Base-by-base conservation (phyloP, 1,140 invertebrate species). In the Temnothorax longispinosus region DNA sequence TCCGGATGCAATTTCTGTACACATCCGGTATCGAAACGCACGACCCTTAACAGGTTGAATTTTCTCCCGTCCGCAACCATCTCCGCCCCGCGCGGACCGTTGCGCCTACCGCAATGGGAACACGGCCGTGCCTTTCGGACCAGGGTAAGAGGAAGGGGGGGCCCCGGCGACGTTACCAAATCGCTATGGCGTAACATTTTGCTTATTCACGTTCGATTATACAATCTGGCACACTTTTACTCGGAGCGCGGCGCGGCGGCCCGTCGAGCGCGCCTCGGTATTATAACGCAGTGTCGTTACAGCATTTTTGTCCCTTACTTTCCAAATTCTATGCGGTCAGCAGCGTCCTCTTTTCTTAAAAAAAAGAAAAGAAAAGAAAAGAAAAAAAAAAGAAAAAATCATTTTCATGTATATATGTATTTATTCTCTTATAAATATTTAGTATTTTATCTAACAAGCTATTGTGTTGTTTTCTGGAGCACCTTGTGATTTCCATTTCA, bases 171-270 rank as follows among this genome's bases (percentile, higher is more conserved):
- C 93, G 94, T 95, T 95, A 95, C 94, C 94, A 95, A 95, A 95
- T 95, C 93, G 92, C 88, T 93, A 93, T 95, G 95, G 94, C 94
- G 95, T 94, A 95, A 95, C 94, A 93, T 94, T 95, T 95, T 94
- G 95, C 95, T 95, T 95, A 95, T 95, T 95, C 95, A 95, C 93
- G 94, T 95, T 95, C 94, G 94, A 95, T 95, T 95, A 95, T 95
- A 95, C 95, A 95, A 95, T 95, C 94, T 94, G 94, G 93, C 95
- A 95, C 94, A 95, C 95, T 95, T 95, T 95, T 95, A 95, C 94
- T 90, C 85, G 77, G 50, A 80, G 64, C 52, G 64, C 56, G 84
- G 82, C 90, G 86, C 86, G 47, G 89, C 91, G 88, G 74, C 47
- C 87, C 85, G 88, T 81, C 88, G 69, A 50, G 44, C 47, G 64